phyloP scores from a whole-genome alignment of 2,888 invertebrate species.

The Hybos culiciformis region DNA sequence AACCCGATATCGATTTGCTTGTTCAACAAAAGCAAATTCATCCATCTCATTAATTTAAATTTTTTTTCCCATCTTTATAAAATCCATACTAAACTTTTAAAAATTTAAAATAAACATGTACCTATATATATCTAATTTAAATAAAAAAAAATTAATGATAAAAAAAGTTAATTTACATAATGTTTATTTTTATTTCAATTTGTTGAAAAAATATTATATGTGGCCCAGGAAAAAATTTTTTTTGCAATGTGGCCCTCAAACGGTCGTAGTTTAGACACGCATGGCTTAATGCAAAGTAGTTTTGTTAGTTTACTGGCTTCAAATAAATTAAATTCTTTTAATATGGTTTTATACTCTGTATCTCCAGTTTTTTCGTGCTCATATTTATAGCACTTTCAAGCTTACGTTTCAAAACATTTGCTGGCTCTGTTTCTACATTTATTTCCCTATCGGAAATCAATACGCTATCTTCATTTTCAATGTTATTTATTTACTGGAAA shows the following conservation, averaged over 20 bases:
- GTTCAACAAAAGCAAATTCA: too few species aligned
- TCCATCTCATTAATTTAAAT: too few species aligned
- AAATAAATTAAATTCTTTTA: conserved; percentile 3
- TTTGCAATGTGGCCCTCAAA: background rate
- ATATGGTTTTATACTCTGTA: background rate
- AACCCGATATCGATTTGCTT: too few species aligned
- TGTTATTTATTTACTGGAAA: conserved; percentile 1
- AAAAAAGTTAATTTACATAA: too few species aligned
- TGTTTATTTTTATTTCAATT: too few species aligned
- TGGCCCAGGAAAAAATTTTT: too few species aligned
- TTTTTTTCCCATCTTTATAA: too few species aligned
- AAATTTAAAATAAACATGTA: too few species aligned
- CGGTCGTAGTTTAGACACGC: background rate
- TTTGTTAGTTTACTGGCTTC: conserved; percentile 4
- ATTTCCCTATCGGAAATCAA: background rate
- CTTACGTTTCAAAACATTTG: conserved; percentile 1
- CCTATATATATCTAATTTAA: too few species aligned
- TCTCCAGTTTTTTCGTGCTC: background rate
- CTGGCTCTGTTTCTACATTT: background rate
- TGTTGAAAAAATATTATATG: too few species aligned
- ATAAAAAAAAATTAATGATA: too few species aligned
- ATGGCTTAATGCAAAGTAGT: conserved; percentile 1
- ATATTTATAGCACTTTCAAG: conserved; percentile 1
- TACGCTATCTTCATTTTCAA: conserved; percentile 1
- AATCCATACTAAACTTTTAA: too few species aligned